Conservation (phyloP, 2,797 vertebrate species). For the Sebastes trivittatus region DNA sequence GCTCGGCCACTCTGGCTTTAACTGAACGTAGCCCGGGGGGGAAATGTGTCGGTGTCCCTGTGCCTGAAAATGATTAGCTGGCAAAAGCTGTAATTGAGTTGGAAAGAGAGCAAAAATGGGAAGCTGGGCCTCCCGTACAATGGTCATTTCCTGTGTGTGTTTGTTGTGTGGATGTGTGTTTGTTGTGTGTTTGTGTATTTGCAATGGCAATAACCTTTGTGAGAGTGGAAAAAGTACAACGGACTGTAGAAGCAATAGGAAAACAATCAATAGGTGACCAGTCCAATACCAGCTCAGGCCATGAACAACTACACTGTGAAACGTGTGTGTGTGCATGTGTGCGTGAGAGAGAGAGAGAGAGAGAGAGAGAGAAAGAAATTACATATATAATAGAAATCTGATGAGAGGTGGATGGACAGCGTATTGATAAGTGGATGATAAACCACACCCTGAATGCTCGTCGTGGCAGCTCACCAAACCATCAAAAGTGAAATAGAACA, state of each 20-base stretch:
- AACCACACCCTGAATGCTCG: conserved; percentile 9
- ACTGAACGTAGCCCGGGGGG: conserved; percentile 17
- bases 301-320: conserved; percentile 2
- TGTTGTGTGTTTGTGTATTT: not conserved
- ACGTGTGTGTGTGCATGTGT: conserved; percentile 5
- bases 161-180: conserved; percentile 7
- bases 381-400: not conserved
- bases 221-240: conserved; percentile 71
- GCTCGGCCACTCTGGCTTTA: conserved; percentile 1
- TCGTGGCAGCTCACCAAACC: conserved; percentile 28
- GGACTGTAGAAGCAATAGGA: conserved; percentile 30
- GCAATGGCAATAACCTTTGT: conserved; percentile 53
- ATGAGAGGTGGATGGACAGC: not conserved
- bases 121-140: conserved; percentile 12
- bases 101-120: conserved; percentile 50
- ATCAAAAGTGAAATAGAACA: conserved; percentile 49
- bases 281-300: conserved; percentile 53
- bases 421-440: conserved; percentile 24
- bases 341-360: not conserved
- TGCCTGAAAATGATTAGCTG: conserved; percentile 59
- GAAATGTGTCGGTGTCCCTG: conserved; percentile 26
- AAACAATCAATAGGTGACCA: conserved; percentile 64
- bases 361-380: not conserved
- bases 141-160: conserved; percentile 11
- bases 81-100: conserved; percentile 59